Evolutionary conservation across 2,888 invertebrate species (phyloP), one percentile per base, ranked within the genome.

Genomic region (Axea sp.): DNA sequence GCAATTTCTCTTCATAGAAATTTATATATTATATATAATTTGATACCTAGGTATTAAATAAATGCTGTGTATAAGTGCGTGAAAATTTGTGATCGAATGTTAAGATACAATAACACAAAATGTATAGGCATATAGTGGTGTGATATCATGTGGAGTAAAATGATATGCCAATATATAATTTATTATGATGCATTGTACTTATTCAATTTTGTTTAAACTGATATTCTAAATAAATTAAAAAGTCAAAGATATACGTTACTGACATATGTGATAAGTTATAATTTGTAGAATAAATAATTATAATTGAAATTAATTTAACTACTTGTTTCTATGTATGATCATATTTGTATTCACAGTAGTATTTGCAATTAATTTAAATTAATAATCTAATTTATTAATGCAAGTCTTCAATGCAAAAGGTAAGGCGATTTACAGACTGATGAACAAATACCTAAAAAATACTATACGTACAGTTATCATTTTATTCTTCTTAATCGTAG

Each of bases 11-110:
- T 55, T 57, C 57, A 33, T 55, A 71, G 62, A 71, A 62, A 57
- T 72, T 55, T 64, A 49, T 72, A 64, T 71, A 64, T 51, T 47
- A 72, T 72, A 72, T 62, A 64, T 64, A 55, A 72, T 64, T 72
- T 72, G 71, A 72, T 65, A 72, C 64, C 59, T 64, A 65, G 57
- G 30, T 22, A 59, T 53, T 72, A 72, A 51, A 43, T 51, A 41
- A 59, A 31, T 43, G 26, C 28, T 43, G 35, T 51, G 51, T 68
- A 33, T 68, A 59, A 41, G 51, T 22, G 59, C 51, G 59, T 33
- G 33, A 12, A 59, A 59, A 31, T 51, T 49, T 57, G 49, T 51
- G 59, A 59, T 41, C 41, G 59, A 59, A 26, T 51, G 68, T 59
- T 68, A 43, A 49, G 59, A 49, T 68, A 68, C 68, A 59, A 68